These are phyloP conservation scores for Luperina nickerlii DNA, from an alignment of 2,888 invertebrate genomes.

Conservation along the genomic window DNA sequence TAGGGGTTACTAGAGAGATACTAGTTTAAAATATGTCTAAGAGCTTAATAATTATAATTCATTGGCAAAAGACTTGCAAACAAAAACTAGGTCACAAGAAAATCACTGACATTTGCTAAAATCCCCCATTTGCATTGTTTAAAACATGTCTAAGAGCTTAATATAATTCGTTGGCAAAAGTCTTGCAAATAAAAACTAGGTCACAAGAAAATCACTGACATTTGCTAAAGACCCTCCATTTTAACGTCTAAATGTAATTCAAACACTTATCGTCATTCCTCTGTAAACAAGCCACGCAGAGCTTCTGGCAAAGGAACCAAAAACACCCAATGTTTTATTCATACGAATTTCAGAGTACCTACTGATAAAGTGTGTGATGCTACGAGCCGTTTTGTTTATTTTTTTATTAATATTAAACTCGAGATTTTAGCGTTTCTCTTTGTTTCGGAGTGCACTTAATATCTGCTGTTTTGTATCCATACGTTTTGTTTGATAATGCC, in stretches of 20 bases:
- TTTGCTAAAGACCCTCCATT: neutral
- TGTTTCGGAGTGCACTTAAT: conserved; percentile 4
- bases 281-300: conserved; percentile 24
- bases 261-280: conserved; percentile 4
- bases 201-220: neutral
- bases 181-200: neutral
- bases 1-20: no score
- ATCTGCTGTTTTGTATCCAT: no score
- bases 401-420: conserved; percentile 36
- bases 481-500: neutral
- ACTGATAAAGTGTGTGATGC: conserved; percentile 40
- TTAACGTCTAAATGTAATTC: conserved; percentile 6
- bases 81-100: neutral
- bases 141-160: no score
- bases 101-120: neutral
- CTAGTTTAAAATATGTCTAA: neutral
- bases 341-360: conserved; percentile 43
- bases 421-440: conserved; percentile 26
- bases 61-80: neutral
- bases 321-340: conserved; percentile 58
- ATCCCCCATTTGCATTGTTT: neutral
- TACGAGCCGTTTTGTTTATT: conserved; percentile 34
- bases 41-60: neutral
- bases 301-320: conserved; percentile 40
- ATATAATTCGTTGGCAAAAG: neutral